These are phyloP conservation scores for Gymnoscopelus microlampas DNA, from an alignment of 2,797 vertebrate species.

Conservation along the genomic window DNA sequence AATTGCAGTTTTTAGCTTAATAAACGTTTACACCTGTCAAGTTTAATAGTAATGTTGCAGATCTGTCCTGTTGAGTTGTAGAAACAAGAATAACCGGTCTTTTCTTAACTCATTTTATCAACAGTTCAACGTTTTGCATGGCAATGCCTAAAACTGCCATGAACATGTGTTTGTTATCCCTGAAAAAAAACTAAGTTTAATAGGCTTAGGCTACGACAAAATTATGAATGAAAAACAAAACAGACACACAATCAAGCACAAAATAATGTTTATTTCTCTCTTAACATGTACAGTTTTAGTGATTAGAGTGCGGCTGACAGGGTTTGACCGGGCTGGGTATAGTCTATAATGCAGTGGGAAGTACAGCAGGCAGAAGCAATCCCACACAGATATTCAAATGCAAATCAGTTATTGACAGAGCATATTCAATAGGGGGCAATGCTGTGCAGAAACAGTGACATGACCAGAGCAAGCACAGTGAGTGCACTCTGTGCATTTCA, in stretches of 20 bases:
- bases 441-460: constrained; percentile 48
- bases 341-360: constrained; percentile 71
- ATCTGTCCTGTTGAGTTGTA: no score
- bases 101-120: no score
- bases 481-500: constrained; percentile 38
- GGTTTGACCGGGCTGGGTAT: constrained; percentile 65
- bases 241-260: constrained; percentile 86
- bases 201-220: background rate
- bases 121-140: no score
- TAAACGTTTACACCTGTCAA: no score
- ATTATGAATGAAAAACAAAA: constrained; percentile 26
- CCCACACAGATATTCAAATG: constrained; percentile 77
- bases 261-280: constrained; percentile 95
- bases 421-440: constrained; percentile 66
- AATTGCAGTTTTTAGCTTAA: no score
- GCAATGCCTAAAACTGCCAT: no score
- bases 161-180: no score
- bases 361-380: constrained; percentile 85
- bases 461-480: constrained; percentile 26
- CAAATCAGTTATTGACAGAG: constrained; percentile 64
- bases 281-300: constrained; percentile 87
- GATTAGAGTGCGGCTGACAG: constrained; percentile 85
- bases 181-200: background rate
- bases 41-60: no score
- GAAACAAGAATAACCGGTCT: no score